These are phyloP conservation scores for Apotomis capreana DNA, from an alignment of 2,888 invertebrate species.

Conservation along the genomic window DNA sequence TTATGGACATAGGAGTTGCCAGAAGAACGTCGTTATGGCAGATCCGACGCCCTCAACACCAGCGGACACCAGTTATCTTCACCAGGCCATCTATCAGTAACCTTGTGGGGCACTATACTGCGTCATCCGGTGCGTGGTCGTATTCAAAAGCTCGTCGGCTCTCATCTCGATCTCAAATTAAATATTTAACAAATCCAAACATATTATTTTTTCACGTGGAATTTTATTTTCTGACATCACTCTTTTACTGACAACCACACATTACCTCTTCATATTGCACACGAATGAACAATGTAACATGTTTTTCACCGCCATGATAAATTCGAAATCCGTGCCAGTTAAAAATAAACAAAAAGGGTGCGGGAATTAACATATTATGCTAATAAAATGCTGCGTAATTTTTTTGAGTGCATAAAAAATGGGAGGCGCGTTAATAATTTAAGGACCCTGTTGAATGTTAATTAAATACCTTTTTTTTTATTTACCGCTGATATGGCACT, in stretches of 20 bases:
- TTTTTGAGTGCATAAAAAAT: constrained; percentile 32
- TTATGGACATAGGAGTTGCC: no score
- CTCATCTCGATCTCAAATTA: no score
- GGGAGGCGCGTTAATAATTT: constrained; percentile 29
- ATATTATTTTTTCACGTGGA: no score
- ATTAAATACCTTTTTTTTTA: constrained; percentile 9
- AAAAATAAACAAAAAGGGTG: constrained; percentile 31
- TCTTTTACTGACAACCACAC: background rate
- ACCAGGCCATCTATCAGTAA: no score
- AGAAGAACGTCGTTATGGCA: no score
- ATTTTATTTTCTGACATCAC: no score
- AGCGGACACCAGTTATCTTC: no score
- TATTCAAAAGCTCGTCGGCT: no score
- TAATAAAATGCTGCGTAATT: constrained; percentile 31
- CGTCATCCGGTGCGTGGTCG: no score
- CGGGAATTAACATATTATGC: constrained; percentile 37
- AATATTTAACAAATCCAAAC: no score
- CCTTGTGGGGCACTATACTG: no score
- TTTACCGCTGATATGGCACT: constrained; percentile 1
- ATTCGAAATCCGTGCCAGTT: constrained; percentile 11
- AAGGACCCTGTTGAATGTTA: constrained; percentile 25
- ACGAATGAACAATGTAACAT: background rate
- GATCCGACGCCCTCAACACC: no score
- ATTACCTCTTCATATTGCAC: background rate
- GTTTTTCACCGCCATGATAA: constrained; percentile 6